These are phyloP conservation scores for Cotesia typhae DNA, from an alignment of 1,140 invertebrate genomes.

Conservation along the genomic window DNA sequence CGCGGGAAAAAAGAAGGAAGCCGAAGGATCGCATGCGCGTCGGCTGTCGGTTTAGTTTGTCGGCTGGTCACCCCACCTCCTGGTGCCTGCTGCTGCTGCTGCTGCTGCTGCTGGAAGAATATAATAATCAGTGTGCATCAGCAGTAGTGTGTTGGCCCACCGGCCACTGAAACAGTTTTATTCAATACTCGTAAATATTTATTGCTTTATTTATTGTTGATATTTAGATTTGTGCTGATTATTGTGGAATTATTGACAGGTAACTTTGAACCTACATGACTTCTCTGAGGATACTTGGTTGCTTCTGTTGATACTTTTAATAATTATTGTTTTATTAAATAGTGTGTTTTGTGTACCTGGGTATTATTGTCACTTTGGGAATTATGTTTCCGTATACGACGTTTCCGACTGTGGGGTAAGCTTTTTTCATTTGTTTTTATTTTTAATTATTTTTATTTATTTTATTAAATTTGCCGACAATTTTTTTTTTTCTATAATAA, in stretches of 20 bases:
- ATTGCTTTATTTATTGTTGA: no score
- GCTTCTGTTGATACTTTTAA: background rate
- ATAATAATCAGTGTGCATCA: no score
- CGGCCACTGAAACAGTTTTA: no score
- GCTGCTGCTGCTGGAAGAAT: conserved; percentile 6
- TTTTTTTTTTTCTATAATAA: no score
- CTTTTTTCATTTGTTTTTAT: conserved; percentile 28
- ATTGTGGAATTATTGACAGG: background rate
- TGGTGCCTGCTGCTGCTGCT: conserved; percentile 9
- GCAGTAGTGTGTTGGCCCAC: no score
- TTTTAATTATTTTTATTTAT: conserved; percentile 15
- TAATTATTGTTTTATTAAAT: background rate
- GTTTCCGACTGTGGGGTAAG: conserved; percentile 65
- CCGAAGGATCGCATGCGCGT: conserved; percentile 21
- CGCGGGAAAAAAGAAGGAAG: conserved; percentile 10
- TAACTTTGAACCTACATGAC: conserved; percentile 40
- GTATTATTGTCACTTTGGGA: conserved; percentile 40
- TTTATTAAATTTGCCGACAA: background rate
- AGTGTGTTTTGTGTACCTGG: conserved; percentile 1
- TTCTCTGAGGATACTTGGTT: conserved; percentile 22
- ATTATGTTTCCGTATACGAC: conserved; percentile 63
- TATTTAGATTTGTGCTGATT: no score
- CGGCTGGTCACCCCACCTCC: conserved; percentile 6
- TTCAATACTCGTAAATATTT: no score
- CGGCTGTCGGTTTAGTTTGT: conserved; percentile 10